These are phyloP conservation scores for Syngnathus floridae DNA, from an alignment of 2,113 vertebrate species.

Conservation along the genomic window DNA sequence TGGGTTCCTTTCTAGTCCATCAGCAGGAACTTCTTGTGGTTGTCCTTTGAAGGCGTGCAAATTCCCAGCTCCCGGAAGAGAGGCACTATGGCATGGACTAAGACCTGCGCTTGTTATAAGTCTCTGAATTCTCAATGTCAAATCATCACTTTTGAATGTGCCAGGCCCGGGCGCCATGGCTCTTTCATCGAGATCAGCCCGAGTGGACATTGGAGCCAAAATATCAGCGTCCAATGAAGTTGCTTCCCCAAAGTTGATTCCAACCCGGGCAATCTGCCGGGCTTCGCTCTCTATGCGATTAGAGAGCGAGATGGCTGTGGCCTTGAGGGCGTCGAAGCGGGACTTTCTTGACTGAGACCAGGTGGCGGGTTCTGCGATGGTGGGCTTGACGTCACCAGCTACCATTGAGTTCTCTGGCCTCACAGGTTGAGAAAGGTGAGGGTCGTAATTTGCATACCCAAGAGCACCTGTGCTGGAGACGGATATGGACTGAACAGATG, in stretches of 20 bases:
- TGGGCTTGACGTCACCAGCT: conserved; percentile 49
- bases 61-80: conserved; percentile 77
- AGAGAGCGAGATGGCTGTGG: conserved; percentile 88
- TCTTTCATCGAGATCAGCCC: conserved; percentile 47
- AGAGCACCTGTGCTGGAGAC: conserved; percentile 25
- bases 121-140: conserved; percentile 73
- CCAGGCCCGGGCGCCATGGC: conserved; percentile 47
- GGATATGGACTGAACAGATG: conserved; percentile 43
- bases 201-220: conserved; percentile 36
- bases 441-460: conserved; percentile 52
- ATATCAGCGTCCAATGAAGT: conserved; percentile 61
- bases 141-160: conserved; percentile 57
- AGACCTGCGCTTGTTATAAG: conserved; percentile 71
- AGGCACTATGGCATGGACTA: conserved; percentile 66
- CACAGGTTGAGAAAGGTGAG: conserved; percentile 76
- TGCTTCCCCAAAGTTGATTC: conserved; percentile 70
- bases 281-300: conserved; percentile 88
- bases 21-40: conserved; percentile 62
- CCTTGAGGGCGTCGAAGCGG: conserved; percentile 86
- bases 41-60: conserved; percentile 75
- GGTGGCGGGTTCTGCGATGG: conserved; percentile 47
- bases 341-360: conserved; percentile 72
- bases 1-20: conserved; percentile 43
- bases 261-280: conserved; percentile 79
- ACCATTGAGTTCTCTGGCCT: conserved; percentile 63